Percentiles rank a stretch among this genome's conserved stretches.
phyloP scores from a whole-genome alignment of 1,140 invertebrate species.

The Rhynchophorus ferrugineus region DNA sequence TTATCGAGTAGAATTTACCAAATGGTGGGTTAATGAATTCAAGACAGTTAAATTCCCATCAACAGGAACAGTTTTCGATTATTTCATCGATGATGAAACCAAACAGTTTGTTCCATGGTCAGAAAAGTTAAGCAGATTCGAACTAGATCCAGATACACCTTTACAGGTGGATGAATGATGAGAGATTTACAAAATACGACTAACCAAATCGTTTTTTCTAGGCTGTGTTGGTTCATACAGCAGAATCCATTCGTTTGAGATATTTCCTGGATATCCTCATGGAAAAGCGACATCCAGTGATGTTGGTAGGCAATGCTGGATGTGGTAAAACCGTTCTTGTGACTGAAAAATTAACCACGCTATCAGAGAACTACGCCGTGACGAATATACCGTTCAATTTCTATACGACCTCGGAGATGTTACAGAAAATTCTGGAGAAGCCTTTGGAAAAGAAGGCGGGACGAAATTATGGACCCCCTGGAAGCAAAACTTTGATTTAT shows the following conservation, averaged over 20 bases:
- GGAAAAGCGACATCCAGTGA: slow-evolving; percentile 79
- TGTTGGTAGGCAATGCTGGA: slow-evolving; percentile 88
- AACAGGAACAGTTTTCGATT: slow-evolving; percentile 91
- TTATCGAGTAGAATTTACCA: slow-evolving; percentile 82
- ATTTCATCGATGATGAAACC: slow-evolving; percentile 82
- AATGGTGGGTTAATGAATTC: slow-evolving; percentile 97
- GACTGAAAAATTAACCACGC: slow-evolving; percentile 72
- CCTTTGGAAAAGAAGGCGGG: slow-evolving; percentile 97
- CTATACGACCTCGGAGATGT: slow-evolving; percentile 93
- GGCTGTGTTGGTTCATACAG: slow-evolving; percentile 86
- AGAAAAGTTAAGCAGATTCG: slow-evolving; percentile 81
- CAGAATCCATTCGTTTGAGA: slow-evolving; percentile 82
- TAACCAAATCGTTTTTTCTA: slow-evolving; percentile 37
- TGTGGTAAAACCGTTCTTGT: slow-evolving; percentile 86
- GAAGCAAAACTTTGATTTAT: slow-evolving; percentile 89
- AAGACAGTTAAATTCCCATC: slow-evolving; percentile 89
- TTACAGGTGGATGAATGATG: slow-evolving; percentile 57
- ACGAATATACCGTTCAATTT: slow-evolving; percentile 94
- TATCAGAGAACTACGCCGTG: slow-evolving; percentile 82
- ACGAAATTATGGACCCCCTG: slow-evolving; percentile 89
- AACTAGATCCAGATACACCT: slow-evolving; percentile 85
- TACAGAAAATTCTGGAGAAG: slow-evolving; percentile 90
- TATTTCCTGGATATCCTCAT: slow-evolving; percentile 88
- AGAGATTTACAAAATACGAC: slow-evolving; percentile 4
- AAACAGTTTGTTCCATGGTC: slow-evolving; percentile 87